Evolutionary conservation across 2,113 vertebrate genomes (phyloP).

Genomic region (Dicaeum eximium): DNA sequence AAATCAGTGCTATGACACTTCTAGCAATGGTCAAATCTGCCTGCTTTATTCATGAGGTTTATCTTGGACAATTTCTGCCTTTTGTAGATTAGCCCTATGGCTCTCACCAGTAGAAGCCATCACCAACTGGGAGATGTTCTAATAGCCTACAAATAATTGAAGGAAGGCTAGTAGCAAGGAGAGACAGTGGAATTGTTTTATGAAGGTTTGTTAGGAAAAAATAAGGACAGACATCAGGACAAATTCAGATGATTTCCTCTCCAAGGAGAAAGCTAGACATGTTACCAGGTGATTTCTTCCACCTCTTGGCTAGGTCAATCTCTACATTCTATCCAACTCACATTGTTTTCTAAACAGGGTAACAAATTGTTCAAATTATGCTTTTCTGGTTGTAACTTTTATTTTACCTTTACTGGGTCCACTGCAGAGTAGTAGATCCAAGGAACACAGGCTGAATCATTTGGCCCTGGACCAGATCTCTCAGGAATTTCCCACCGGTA

Average conservation of each 20-base stretch:
- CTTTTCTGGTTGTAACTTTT: background rate
- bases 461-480: conserved; percentile 74
- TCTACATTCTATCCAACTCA: background rate
- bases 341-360: background rate
- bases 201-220: background rate
- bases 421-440: conserved; percentile 78
- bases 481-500: conserved; percentile 75
- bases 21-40: background rate
- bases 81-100: background rate
- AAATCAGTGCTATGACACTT: background rate
- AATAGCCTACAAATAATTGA: background rate
- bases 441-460: conserved; percentile 74
- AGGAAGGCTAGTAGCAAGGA: background rate
- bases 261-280: background rate
- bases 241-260: background rate
- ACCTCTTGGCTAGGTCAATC: background rate
- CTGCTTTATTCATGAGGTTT: background rate
- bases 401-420: conserved; percentile 75
- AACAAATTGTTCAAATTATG: background rate
- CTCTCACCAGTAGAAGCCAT: background rate
- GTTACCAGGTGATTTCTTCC: background rate
- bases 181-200: background rate
- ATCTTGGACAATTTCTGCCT: background rate
- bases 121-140: background rate
- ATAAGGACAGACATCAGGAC: background rate